A percentile compares a stretch with the other conserved stretches of the same genome.
These are phyloP conservation scores for Phylloscopus whistleri DNA, from an alignment of 2,113 vertebrate species.

Conservation along the genomic window DNA sequence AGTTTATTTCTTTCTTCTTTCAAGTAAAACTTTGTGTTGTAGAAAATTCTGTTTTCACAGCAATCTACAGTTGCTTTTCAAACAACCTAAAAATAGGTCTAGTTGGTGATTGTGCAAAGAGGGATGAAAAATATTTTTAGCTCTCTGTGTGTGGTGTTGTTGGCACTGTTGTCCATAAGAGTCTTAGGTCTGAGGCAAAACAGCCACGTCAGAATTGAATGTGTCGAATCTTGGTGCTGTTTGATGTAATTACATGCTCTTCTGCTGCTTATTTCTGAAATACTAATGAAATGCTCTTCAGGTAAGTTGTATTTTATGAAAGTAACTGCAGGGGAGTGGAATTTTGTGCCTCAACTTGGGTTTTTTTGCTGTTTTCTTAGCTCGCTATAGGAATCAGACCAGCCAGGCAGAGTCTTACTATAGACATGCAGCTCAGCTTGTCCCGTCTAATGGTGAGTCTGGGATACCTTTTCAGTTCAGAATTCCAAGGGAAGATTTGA, in stretches of 20 bases:
- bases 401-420: conserved; percentile 99
- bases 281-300: background rate
- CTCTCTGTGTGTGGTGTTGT: background rate
- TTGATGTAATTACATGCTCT: background rate
- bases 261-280: conserved; percentile 47
- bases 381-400: conserved; percentile 98
- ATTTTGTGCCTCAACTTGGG: background rate
- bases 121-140: background rate
- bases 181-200: conserved; percentile 16
- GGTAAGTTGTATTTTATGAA: background rate
- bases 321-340: background rate
- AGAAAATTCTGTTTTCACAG: background rate
- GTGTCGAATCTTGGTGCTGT: background rate
- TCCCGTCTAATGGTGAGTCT: conserved; percentile 95
- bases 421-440: conserved; percentile 96
- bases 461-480: background rate
- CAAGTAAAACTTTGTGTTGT: background rate
- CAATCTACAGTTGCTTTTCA: background rate
- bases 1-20: background rate
- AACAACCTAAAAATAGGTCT: background rate
- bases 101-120: background rate
- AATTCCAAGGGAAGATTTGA: background rate
- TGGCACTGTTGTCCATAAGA: background rate
- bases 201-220: background rate
- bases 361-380: conserved; percentile 63